A percentile compares a stretch with the other conserved stretches of the same genome.
Conservation (phyloP, 2,797 vertebrate species). For the Chaetophractus vellerosus region DNA sequence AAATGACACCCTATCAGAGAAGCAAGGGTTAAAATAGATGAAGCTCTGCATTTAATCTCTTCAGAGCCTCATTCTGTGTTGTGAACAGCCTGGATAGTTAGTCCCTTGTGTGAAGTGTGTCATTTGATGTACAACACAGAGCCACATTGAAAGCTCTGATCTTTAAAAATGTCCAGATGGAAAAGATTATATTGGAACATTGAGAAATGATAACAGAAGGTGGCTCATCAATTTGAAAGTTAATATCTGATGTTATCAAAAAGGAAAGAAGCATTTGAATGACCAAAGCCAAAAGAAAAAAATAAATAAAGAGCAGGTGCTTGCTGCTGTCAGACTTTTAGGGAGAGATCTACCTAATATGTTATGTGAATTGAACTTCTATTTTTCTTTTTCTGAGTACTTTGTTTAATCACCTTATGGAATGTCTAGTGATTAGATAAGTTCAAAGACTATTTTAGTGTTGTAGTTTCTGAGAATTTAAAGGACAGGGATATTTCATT, state of each 20-base stretch:
- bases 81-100: constrained; percentile 44
- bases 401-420: constrained; percentile 13
- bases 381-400: neutral
- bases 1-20: neutral
- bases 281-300: neutral
- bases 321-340: neutral
- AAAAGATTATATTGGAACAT: constrained; percentile 76
- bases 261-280: neutral
- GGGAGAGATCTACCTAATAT: neutral
- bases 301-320: neutral
- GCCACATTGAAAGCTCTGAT: constrained; percentile 72
- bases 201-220: constrained; percentile 78
- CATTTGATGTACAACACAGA: constrained; percentile 69
- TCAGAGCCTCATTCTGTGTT: neutral
- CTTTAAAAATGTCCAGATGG: constrained; percentile 80
- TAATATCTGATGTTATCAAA: constrained; percentile 49
- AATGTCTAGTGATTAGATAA: neutral
- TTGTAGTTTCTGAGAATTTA: constrained; percentile 24
- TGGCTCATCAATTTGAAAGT: constrained; percentile 69
- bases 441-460: neutral
- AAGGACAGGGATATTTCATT: constrained; percentile 6
- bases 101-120: constrained; percentile 61
- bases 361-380: neutral
- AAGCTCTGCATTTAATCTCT: neutral
- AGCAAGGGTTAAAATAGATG: constrained; percentile 28